phyloP scores from a whole-genome alignment of 2,797 vertebrate genomes.

The Avahi laniger region DNA sequence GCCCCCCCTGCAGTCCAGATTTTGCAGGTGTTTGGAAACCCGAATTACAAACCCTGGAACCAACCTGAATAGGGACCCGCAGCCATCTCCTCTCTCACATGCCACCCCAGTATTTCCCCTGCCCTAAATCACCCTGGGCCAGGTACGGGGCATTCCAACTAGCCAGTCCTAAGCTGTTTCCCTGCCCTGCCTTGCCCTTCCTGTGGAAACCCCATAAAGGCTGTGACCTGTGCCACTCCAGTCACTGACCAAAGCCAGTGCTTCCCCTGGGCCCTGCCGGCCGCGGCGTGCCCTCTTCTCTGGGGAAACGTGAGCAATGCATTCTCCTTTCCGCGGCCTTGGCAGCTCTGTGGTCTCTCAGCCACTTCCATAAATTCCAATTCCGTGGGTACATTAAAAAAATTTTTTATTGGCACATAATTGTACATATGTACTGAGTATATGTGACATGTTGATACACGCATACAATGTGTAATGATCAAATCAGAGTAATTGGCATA shows the following conservation, averaged over 20 bases:
- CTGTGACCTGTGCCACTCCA: neutral
- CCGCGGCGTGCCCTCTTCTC: neutral
- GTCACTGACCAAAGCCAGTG: too few relatives aligned
- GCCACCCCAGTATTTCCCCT: neutral
- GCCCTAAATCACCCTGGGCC: neutral
- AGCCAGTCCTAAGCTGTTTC: neutral
- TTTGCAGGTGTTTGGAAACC: neutral
- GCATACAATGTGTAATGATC: neutral
- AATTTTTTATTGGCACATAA: neutral
- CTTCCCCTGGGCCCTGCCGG: neutral
- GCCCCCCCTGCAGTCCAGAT: neutral
- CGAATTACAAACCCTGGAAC: neutral
- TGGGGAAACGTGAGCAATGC: neutral
- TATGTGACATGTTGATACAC: neutral
- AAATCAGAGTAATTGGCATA: neutral
- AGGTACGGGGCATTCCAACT: neutral
- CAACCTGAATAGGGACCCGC: neutral
- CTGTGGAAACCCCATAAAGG: neutral
- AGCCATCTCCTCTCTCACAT: neutral
- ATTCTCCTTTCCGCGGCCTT: neutral
- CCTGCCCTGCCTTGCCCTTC: neutral
- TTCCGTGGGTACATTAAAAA: neutral
- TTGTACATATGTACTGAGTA: neutral
- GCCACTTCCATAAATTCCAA: neutral
- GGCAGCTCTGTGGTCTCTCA: neutral